Conservation (phyloP, 2,797 vertebrate genomes). For the Sibirionetta formosa region DNA sequence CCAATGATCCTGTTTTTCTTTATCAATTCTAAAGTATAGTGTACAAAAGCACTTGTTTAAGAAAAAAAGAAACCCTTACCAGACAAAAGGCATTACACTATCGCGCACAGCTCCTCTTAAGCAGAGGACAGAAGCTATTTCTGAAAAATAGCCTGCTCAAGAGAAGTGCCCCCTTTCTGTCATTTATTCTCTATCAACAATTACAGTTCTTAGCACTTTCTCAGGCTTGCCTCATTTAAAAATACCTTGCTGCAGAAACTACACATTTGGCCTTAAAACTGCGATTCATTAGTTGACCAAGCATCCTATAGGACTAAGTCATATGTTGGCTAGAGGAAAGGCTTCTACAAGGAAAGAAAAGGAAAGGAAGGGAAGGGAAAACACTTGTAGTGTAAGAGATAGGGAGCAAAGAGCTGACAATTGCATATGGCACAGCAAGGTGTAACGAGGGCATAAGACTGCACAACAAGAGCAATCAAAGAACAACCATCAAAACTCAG, state of each 20-base stretch:
- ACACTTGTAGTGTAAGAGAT: neutral
- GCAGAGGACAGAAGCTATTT: neutral
- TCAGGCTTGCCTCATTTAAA: constrained; percentile 37
- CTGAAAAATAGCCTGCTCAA: constrained; percentile 11
- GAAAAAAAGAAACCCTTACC: neutral
- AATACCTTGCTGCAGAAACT: constrained; percentile 31
- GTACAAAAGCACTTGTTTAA: neutral
- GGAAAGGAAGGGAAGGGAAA: neutral
- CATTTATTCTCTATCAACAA: constrained; percentile 33
- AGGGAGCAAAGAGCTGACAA: neutral
- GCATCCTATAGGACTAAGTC: neutral
- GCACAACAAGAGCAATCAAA: neutral
- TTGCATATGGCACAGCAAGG: neutral
- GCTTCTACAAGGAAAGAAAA: too few species aligned
- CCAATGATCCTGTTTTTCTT: neutral
- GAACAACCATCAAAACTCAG: neutral
- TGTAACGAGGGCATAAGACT: accelerated
- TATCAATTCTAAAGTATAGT: neutral
- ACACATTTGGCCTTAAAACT: constrained; percentile 16
- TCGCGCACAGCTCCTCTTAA: neutral
- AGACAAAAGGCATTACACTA: neutral
- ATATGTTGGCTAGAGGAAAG: neutral
- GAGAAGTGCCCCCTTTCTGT: constrained; percentile 54
- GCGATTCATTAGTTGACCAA: neutral
- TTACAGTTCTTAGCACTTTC: constrained; percentile 26